Percentiles rank a stretch among this genome's conserved stretches.
phyloP scores from a whole-genome alignment of 2,113 vertebrate species.

The Nerophis lumbriciformis region DNA sequence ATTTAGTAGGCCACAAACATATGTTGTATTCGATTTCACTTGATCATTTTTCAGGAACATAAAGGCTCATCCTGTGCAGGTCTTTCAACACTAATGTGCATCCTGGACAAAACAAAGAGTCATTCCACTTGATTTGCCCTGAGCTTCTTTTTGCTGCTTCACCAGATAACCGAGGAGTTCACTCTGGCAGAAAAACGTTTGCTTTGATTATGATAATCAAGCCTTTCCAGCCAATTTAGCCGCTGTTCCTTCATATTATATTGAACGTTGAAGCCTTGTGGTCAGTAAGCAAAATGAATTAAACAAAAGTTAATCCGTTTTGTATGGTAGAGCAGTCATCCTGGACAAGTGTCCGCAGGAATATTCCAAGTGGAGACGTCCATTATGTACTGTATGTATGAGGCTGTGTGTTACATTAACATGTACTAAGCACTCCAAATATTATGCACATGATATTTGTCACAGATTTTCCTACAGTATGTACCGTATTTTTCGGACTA shows the following conservation, averaged over 20 bases:
- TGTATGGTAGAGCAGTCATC: background rate
- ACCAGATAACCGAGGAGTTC: conserved; percentile 23
- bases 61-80: background rate
- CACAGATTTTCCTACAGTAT: too few species aligned
- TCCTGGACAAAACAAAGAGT: conserved; percentile 5
- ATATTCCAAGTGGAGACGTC: too few species aligned
- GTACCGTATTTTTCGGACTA: too few species aligned
- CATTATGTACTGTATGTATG: too few species aligned
- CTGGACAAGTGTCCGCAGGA: background rate
- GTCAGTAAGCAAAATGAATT: background rate
- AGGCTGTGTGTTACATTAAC: too few species aligned
- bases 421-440: too few species aligned
- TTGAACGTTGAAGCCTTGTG: conserved; percentile 19
- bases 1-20: too few species aligned
- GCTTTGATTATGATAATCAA: conserved; percentile 52
- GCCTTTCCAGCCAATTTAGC: conserved; percentile 42
- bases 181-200: conserved; percentile 42
- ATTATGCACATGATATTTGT: too few species aligned
- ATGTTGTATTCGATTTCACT: background rate
- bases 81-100: conserved; percentile 11
- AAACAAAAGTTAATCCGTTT: background rate
- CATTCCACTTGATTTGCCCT: conserved; percentile 11
- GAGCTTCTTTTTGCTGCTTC: conserved; percentile 14
- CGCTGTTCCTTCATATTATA: conserved; percentile 18
- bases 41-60: background rate